phyloP scores from a whole-genome alignment of 2,113 vertebrate genomes.

The Alligator sinensis region DNA sequence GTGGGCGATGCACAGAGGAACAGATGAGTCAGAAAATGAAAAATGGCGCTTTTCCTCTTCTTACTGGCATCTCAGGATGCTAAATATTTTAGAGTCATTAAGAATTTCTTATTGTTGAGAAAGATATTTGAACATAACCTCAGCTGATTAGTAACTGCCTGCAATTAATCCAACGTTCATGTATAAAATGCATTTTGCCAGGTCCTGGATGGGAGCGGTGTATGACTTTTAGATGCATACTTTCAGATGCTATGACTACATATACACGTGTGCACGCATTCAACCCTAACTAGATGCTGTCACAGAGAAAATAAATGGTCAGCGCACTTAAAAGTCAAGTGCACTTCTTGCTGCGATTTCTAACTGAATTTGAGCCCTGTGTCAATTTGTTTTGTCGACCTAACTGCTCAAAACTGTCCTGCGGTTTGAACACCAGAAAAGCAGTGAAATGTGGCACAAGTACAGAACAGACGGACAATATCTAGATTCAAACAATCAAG shows the following conservation, averaged over 20 bases:
- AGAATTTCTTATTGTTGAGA: neutral
- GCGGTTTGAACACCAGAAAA: neutral
- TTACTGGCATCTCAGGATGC: neutral
- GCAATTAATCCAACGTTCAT: neutral
- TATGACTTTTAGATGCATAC: neutral
- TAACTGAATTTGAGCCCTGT: neutral
- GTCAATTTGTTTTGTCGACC: neutral
- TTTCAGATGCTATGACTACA: too few relatives aligned
- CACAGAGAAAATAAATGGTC: fast-evolving
- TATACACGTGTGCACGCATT: neutral
- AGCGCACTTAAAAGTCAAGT: fast-evolving
- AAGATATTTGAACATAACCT: conserved; percentile 19
- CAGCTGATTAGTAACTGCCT: neutral
- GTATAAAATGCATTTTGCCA: fast-evolving
- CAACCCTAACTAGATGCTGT: too few relatives aligned
- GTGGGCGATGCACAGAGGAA: conserved; percentile 72
- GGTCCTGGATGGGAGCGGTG: fast-evolving
- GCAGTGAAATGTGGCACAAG: neutral
- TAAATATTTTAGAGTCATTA: conserved; percentile 25
- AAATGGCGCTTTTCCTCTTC: conserved; percentile 39
- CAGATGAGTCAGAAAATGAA: conserved; percentile 75
- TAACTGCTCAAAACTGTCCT: neutral
- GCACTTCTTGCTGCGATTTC: neutral
- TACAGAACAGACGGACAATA: neutral
- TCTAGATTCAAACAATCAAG: too few relatives aligned